Conservation (phyloP, 2,113 vertebrate genomes). For the Oncorhynchus nerka region DNA sequence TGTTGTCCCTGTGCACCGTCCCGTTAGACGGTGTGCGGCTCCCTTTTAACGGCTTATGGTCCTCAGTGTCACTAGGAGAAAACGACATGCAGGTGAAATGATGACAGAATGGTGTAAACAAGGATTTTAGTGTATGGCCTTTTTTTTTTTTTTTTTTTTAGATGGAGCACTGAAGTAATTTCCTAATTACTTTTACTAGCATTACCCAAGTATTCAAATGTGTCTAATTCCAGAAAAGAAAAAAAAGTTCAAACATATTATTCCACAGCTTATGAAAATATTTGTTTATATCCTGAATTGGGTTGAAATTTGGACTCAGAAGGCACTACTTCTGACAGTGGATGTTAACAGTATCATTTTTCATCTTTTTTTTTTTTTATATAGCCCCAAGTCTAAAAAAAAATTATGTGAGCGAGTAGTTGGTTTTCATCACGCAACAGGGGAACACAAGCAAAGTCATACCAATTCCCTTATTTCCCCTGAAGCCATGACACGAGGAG, state of each 20-base stretch:
- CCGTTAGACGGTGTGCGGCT: conserved; percentile 94
- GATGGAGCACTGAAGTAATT: conserved; percentile 55
- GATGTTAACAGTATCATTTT: conserved; percentile 8
- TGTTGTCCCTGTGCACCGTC: conserved; percentile 95
- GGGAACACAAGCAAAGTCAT: conserved; percentile 64
- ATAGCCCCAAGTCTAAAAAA: conserved; percentile 63
- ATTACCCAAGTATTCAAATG: not conserved
- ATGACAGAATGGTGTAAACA: conserved; percentile 50
- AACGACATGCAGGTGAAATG: conserved; percentile 83
- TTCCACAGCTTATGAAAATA: not conserved
- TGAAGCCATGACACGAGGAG: conserved; percentile 67
- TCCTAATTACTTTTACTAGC: conserved; percentile 69
- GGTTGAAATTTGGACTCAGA: not conserved
- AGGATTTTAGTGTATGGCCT: conserved; percentile 48
- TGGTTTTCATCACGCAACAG: conserved; percentile 69
- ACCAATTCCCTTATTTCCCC: conserved; percentile 59
- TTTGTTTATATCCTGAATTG: too few species aligned
- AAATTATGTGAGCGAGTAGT: conserved; percentile 54
- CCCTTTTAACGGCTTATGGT: conserved; percentile 96
- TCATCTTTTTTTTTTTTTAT: conserved; percentile 47
- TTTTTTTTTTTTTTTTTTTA: conserved; percentile 45
- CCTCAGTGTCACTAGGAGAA: conserved; percentile 92
- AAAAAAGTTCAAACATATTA: too few species aligned
- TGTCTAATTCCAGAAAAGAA: too few species aligned
- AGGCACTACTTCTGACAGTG: not conserved